phyloP scores from a whole-genome alignment of 2,797 vertebrate genomes.

The Morus bassanus region DNA sequence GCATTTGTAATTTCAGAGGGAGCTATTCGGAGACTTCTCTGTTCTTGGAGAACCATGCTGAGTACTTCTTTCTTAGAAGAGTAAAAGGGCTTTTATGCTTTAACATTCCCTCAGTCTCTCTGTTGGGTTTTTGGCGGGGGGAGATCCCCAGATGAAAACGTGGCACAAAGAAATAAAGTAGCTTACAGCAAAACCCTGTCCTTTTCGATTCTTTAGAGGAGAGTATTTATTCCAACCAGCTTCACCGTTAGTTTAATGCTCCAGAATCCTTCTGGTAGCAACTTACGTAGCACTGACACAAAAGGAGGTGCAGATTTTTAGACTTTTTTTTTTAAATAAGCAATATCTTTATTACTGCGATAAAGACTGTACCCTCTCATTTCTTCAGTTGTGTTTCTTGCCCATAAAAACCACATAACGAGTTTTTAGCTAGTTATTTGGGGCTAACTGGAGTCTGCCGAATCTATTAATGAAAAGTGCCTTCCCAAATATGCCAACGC shows the following conservation, averaged over 20 bases:
- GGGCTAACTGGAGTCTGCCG: neutral
- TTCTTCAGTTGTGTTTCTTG: neutral
- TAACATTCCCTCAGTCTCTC: neutral
- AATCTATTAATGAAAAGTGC: neutral
- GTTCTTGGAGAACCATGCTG: neutral
- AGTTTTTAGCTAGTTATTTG: neutral
- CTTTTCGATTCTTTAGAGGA: neutral
- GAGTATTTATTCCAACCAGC: neutral
- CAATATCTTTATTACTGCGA: neutral
- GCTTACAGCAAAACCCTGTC: neutral
- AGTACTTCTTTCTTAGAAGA: neutral
- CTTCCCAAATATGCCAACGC: neutral
- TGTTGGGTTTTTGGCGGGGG: neutral
- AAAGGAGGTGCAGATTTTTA: neutral
- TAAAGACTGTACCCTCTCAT: neutral
- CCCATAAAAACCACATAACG: neutral
- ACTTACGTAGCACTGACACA: neutral
- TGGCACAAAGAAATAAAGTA: neutral
- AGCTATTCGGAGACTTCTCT: neutral
- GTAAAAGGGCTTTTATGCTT: neutral
- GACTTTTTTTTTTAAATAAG: neutral
- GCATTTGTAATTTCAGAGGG: neutral
- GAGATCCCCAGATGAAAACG: neutral
- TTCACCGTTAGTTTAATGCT: neutral
- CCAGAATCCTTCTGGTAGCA: neutral